phyloP scores from a whole-genome alignment of 2,888 invertebrate species.

The Nudaria mundana region DNA sequence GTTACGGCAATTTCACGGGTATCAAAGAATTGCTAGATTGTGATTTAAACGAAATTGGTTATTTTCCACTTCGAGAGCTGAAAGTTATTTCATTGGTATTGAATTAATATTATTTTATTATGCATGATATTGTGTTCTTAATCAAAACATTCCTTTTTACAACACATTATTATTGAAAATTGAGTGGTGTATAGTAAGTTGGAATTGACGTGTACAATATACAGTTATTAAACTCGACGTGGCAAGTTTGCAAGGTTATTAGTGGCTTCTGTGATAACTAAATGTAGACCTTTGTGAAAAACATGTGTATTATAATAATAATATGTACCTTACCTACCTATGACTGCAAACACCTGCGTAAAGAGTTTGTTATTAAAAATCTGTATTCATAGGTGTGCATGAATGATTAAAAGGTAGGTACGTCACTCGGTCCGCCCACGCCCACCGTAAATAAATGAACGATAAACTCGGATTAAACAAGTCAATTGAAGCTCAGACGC shows the following conservation, averaged over 20 bases:
- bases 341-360: background rate
- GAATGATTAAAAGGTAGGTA: conserved; percentile 7
- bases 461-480: conserved; percentile 76
- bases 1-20: conserved; percentile 81
- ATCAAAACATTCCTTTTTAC: conserved; percentile 49
- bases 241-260: conserved; percentile 26
- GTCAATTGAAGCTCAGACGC: conserved; percentile 68
- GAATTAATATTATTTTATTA: conserved; percentile 74
- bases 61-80: conserved; percentile 75
- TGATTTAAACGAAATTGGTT: conserved; percentile 79
- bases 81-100: conserved; percentile 57
- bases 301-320: background rate
- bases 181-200: conserved; percentile 40
- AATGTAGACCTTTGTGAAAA: conserved; percentile 5
- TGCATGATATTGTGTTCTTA: conserved; percentile 66
- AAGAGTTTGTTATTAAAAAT: background rate
- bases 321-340: too few relatives aligned
- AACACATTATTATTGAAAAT: conserved; percentile 44
- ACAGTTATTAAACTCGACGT: conserved; percentile 27
- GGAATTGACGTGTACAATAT: conserved; percentile 42
- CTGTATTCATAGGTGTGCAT: background rate
- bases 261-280: conserved; percentile 13
- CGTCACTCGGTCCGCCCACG: conserved; percentile 29
- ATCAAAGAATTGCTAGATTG: conserved; percentile 79
- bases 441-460: conserved; percentile 68